A percentile compares a stretch with the other conserved stretches of the same genome.
phyloP scores from a whole-genome alignment of 2,888 invertebrate species.

The Chironomus riparius region DNA sequence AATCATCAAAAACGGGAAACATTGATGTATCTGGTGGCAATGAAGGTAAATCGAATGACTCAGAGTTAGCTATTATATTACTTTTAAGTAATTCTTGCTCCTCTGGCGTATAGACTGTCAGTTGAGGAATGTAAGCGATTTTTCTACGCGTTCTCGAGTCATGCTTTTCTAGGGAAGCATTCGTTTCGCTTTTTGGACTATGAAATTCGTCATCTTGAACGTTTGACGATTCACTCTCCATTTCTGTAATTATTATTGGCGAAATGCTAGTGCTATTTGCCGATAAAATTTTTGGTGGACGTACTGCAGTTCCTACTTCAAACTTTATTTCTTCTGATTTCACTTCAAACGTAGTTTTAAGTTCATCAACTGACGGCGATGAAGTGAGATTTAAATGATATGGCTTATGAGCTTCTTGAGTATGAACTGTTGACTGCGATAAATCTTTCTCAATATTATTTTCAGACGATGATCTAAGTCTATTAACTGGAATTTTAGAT shows the following conservation, averaged over 20 bases:
- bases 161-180: constrained; percentile 29
- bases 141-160: constrained; percentile 41
- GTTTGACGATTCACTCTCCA: neutral
- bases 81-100: constrained; percentile 41
- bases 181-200: constrained; percentile 40
- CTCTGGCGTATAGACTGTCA: constrained; percentile 47
- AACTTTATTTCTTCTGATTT: constrained; percentile 31
- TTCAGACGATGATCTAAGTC: neutral
- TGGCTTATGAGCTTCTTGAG: constrained; percentile 17
- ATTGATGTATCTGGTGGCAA: constrained; percentile 32
- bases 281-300: constrained; percentile 31
- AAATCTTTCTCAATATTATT: neutral
- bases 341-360: neutral
- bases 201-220: constrained; percentile 30
- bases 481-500: neutral
- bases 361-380: neutral
- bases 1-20: constrained; percentile 16
- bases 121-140: constrained; percentile 48
- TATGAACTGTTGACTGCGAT: neutral
- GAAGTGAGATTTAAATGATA: constrained; percentile 9
- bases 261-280: constrained; percentile 28
- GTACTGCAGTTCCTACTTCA: constrained; percentile 39
- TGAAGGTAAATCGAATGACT: constrained; percentile 44
- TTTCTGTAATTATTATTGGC: neutral
- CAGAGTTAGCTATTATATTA: constrained; percentile 32